Percentiles rank a stretch among this genome's conserved stretches.
Conservation (phyloP, 2,797 vertebrate species). For the Tragelaphus oryx region DNA sequence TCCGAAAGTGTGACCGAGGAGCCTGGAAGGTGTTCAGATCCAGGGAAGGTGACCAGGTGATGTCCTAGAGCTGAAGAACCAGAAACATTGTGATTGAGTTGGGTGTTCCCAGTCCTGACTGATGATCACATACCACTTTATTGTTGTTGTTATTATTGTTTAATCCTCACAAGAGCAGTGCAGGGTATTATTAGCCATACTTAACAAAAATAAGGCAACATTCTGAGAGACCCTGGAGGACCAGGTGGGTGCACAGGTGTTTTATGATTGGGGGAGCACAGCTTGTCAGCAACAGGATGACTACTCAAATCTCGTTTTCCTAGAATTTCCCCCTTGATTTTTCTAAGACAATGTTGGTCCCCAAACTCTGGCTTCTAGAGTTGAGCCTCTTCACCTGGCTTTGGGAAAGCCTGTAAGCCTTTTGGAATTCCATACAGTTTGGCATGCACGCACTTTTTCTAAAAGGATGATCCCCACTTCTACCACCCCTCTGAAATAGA, state of each 20-base stretch:
- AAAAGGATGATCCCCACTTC: not conserved
- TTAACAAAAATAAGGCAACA: not conserved
- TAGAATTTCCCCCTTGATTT: not conserved
- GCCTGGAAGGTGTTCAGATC: not conserved
- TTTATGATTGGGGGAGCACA: too few species aligned
- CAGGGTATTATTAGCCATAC: too few species aligned
- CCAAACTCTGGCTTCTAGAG: not conserved
- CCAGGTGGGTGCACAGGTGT: too few species aligned
- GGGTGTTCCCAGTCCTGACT: not conserved
- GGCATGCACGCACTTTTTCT: not conserved
- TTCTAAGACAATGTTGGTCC: not conserved
- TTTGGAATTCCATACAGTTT: not conserved
- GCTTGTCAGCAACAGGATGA: not conserved
- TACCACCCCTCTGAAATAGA: not conserved
- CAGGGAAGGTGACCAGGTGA: not conserved
- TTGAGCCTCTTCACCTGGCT: not conserved
- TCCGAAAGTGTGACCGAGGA: not conserved
- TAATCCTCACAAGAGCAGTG: not conserved
- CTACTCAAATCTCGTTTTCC: not conserved
- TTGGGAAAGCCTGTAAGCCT: not conserved
- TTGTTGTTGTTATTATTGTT: not conserved
- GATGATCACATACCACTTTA: accelerated
- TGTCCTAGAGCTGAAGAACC: not conserved
- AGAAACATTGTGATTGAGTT: accelerated
- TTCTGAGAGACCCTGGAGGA: not conserved